Conservation (phyloP, 2,113 vertebrate genomes). For the Chroicocephalus ridibundus region DNA sequence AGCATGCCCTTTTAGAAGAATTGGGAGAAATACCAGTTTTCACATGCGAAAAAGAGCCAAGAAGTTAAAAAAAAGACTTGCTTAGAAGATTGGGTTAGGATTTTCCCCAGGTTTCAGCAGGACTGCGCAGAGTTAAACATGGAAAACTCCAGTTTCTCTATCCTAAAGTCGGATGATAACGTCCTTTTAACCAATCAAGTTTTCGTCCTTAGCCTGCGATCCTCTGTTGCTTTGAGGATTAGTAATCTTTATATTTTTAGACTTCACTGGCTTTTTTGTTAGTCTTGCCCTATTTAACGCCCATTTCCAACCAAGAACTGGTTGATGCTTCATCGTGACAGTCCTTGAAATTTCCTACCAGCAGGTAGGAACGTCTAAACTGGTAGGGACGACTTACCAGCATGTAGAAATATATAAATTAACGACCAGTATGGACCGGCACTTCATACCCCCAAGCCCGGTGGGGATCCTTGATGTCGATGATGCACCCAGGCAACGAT, state of each 20-base stretch:
- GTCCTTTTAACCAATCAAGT: neutral
- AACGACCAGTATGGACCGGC: neutral
- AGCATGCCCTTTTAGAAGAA: neutral
- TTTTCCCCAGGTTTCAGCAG: neutral
- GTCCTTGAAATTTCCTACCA: neutral
- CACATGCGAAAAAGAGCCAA: neutral
- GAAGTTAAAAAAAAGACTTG: neutral
- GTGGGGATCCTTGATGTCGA: accelerated
- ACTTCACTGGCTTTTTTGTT: neutral
- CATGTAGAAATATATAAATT: neutral
- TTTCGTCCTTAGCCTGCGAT: neutral
- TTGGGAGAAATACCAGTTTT: neutral
- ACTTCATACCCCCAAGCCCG: neutral
- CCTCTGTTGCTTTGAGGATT: neutral
- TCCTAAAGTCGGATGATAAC: neutral
- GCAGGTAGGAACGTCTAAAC: neutral
- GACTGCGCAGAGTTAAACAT: neutral
- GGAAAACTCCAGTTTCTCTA: neutral
- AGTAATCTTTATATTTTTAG: neutral
- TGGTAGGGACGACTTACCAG: neutral
- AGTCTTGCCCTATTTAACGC: neutral
- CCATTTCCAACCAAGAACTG: neutral
- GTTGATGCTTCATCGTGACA: accelerated
- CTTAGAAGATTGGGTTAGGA: neutral
- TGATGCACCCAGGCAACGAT: accelerated